phyloP scores from a whole-genome alignment of 2,888 invertebrate genomes.

The Lasius fuliginosus region DNA sequence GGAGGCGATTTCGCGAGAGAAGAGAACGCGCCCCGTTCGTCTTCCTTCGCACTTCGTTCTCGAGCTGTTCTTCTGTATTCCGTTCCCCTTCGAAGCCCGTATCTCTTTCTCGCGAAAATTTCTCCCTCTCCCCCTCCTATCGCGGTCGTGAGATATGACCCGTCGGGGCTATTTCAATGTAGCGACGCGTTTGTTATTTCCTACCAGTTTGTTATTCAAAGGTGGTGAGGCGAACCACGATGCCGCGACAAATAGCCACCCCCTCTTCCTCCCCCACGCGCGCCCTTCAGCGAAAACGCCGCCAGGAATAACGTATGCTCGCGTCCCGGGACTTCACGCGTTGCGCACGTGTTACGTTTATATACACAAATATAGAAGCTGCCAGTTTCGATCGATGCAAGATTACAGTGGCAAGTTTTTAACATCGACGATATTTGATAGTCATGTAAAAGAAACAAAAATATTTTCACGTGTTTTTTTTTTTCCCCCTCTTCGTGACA shows the following conservation, averaged over 20 bases:
- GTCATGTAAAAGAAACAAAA: not conserved
- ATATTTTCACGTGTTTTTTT: not conserved
- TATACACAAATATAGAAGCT: not conserved
- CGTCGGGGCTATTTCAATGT: slow-evolving; percentile 85
- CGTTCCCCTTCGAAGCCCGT: slow-evolving; percentile 16
- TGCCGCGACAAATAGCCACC: slow-evolving; percentile 78
- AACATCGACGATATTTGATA: not conserved
- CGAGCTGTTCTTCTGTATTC: slow-evolving; percentile 51
- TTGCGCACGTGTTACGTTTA: not conserved
- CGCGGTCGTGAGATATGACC: slow-evolving; percentile 81
- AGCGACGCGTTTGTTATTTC: slow-evolving; percentile 85
- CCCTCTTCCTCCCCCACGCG: not conserved
- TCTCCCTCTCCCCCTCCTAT: slow-evolving; percentile 44
- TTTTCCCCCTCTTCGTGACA: not conserved
- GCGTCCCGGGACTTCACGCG: slow-evolving; percentile 4
- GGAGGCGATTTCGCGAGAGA: slow-evolving; percentile 84
- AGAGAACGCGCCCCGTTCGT: slow-evolving; percentile 60
- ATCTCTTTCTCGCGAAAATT: slow-evolving; percentile 45
- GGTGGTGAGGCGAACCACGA: slow-evolving; percentile 62
- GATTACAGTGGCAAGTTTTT: not conserved
- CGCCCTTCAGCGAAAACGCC: slow-evolving; percentile 56
- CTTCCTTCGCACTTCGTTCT: slow-evolving; percentile 50
- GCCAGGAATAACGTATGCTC: slow-evolving; percentile 72
- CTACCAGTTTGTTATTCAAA: slow-evolving; percentile 85
- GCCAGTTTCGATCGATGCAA: not conserved